Percentiles rank a stretch among this genome's conserved stretches.
Evolutionary conservation across 2,888 invertebrate species (phyloP).

Genomic region (Cataglyphis livida): DNA sequence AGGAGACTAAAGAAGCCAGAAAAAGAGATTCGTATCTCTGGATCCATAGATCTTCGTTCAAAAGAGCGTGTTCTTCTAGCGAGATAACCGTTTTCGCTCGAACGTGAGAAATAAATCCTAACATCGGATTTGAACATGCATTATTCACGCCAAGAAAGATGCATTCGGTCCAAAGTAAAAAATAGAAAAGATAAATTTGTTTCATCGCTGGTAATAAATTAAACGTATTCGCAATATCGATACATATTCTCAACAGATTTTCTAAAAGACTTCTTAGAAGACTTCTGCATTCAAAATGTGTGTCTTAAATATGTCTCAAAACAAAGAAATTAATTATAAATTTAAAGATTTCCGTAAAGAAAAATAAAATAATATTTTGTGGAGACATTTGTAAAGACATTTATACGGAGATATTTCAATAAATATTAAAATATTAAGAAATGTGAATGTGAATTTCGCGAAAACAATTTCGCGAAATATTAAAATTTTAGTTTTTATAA

Average conservation of each 20-base stretch:
- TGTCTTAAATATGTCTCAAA: neutral
- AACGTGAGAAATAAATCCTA: conserved; percentile 42
- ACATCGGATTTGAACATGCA: conserved; percentile 37
- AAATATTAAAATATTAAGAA: neutral
- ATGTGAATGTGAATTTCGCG: neutral
- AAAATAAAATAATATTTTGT: neutral
- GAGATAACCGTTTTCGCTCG: neutral
- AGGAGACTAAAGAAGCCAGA: conserved; percentile 9
- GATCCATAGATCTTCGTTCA: conserved; percentile 25
- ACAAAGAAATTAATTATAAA: neutral
- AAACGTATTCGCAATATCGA: neutral
- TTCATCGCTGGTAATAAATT: conserved; percentile 10
- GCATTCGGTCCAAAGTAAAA: neutral
- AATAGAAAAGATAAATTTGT: conserved; percentile 27
- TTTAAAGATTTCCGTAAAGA: neutral
- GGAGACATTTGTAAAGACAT: neutral
- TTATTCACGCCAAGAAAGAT: conserved; percentile 35
- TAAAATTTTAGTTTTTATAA: neutral
- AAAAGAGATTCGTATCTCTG: conserved; percentile 20
- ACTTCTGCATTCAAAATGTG: neutral
- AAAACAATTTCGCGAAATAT: neutral
- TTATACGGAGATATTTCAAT: neutral
- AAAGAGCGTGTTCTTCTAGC: neutral
- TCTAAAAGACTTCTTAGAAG: neutral
- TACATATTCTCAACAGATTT: neutral